Conservation (phyloP, 2,888 invertebrate species). For the Plebejus melissa region DNA sequence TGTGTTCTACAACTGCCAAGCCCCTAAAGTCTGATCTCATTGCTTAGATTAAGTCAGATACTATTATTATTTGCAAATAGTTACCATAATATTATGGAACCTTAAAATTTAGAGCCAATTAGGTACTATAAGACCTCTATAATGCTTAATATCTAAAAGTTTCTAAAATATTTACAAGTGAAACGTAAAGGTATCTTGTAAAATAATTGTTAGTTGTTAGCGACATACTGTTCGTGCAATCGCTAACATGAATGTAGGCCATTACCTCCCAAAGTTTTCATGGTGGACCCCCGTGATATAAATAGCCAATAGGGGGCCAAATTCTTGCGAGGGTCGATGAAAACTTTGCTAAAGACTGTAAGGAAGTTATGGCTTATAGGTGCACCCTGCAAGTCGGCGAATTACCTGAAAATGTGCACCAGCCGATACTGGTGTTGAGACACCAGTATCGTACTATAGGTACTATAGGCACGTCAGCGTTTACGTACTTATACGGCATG, state of each 20-base stretch:
- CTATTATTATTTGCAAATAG: neutral
- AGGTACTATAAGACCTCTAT: no score
- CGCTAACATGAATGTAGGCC: neutral
- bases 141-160: neutral
- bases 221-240: neutral
- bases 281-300: neutral
- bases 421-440: neutral
- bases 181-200: neutral
- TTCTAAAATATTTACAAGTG: neutral
- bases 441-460: no score
- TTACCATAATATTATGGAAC: neutral
- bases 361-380: no score
- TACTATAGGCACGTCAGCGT: neutral
- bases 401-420: neutral
- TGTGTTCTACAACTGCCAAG: slow-evolving; percentile 1
- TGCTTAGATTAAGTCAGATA: neutral
- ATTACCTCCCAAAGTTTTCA: neutral
- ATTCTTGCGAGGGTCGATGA: neutral
- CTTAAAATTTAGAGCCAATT: neutral
- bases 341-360: neutral
- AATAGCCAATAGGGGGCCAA: no score
- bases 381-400: neutral
- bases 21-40: neutral
- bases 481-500: no score
- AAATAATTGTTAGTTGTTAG: neutral